phyloP scores from a whole-genome alignment of 2,888 invertebrate genomes.

The Blastobasis lacticolella region DNA sequence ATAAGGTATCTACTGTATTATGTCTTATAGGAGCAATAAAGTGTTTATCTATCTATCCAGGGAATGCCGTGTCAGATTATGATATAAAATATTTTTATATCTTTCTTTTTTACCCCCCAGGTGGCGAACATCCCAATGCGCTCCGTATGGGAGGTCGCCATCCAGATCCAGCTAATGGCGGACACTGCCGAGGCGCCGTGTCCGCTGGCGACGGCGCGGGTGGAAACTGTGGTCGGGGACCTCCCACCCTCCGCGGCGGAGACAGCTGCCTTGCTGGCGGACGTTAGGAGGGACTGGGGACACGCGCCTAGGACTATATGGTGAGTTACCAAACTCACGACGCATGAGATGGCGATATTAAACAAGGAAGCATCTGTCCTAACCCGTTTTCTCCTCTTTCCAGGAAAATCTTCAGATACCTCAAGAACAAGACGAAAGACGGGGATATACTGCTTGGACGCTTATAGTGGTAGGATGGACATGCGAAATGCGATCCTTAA shows the following conservation, averaged over 20 bases:
- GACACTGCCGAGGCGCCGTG: conserved; percentile 18
- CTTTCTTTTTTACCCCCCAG: conserved; percentile 18
- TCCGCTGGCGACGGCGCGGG: conserved; percentile 37
- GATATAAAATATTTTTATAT: no score
- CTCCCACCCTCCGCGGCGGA: conserved; percentile 13
- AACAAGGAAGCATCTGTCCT: no score
- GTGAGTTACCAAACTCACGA: no score
- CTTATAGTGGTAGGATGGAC: no score
- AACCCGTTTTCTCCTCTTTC: conserved; percentile 10
- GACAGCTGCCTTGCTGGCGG: conserved; percentile 16
- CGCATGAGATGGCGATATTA: no score
- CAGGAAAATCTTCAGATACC: conserved; percentile 53
- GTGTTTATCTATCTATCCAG: no score
- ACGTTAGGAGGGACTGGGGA: conserved; percentile 45
- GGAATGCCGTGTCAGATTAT: no score
- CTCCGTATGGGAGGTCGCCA: conserved; percentile 50
- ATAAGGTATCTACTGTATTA: no score
- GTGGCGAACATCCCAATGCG: conserved; percentile 55
- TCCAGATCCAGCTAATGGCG: conserved; percentile 34
- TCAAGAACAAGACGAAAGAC: conserved; percentile 42
- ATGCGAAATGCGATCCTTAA: no score
- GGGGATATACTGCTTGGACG: conserved; percentile 21
- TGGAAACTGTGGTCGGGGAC: conserved; percentile 23
- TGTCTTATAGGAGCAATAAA: no score
- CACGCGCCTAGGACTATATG: conserved; percentile 50